Conservation (phyloP, 2,797 vertebrate genomes). For the Onychomys arenicola region DNA sequence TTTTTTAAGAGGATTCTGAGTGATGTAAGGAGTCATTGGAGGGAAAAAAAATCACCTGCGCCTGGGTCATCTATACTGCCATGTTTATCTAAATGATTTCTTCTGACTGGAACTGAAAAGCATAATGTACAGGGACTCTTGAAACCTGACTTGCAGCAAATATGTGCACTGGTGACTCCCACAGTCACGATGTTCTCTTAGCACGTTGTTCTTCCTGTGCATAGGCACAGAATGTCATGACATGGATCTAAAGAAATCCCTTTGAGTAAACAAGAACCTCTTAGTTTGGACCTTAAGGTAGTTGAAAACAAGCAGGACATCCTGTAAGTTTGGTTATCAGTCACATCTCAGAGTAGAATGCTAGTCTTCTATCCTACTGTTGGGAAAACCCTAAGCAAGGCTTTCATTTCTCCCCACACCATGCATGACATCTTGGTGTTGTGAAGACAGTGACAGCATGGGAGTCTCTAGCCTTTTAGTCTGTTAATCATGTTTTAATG, state of each 20-base stretch:
- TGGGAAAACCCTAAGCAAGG: background rate
- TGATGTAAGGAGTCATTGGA: background rate
- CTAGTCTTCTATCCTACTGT: background rate
- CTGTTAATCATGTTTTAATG: background rate
- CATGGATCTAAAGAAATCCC: background rate
- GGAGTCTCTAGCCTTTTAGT: background rate
- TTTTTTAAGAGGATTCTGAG: constrained; percentile 33
- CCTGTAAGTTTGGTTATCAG: background rate
- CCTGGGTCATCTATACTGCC: background rate
- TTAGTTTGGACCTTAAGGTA: background rate
- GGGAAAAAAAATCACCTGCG: background rate
- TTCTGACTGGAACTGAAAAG: constrained; percentile 21
- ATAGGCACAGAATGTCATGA: background rate
- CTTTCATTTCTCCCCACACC: background rate
- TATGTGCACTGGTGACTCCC: background rate
- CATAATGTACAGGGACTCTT: background rate
- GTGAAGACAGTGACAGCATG: background rate
- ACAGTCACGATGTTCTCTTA: background rate
- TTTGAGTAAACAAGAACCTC: background rate
- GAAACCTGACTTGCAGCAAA: background rate
- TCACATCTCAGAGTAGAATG: background rate
- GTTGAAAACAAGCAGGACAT: background rate
- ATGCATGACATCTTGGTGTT: background rate
- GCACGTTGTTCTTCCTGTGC: background rate
- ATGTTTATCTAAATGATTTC: background rate